A percentile compares a stretch with the other conserved stretches of the same genome.
Evolutionary conservation across 2,888 invertebrate species (phyloP).

Genomic region (Neocrepidodera transversa): DNA sequence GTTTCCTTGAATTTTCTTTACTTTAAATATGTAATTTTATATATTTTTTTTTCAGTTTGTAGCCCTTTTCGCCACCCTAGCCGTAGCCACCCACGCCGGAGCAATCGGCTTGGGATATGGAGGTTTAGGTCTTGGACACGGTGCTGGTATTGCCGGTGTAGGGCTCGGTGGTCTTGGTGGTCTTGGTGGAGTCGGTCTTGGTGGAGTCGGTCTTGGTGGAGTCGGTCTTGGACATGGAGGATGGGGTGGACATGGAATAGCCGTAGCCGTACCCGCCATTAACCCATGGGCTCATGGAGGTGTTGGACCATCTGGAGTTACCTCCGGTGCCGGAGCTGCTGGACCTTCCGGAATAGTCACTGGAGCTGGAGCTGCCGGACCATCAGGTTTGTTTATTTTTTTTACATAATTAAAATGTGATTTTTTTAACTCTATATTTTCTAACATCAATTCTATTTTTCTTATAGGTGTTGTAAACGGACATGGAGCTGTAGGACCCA

Average conservation of each 20-base stretch:
- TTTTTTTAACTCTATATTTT: too few species aligned
- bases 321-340: slow-evolving; percentile 32
- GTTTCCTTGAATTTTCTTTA: too few species aligned
- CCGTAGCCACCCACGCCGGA: slow-evolving; percentile 6
- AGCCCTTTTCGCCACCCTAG: slow-evolving; percentile 9
- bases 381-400: too few species aligned
- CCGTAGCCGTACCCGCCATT: slow-evolving; percentile 17
- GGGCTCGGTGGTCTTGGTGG: neutral
- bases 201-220: neutral
- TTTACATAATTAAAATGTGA: too few species aligned
- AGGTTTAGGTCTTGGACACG: slow-evolving; percentile 3
- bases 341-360: slow-evolving; percentile 35
- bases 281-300: slow-evolving; percentile 29
- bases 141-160: neutral
- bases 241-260: neutral
- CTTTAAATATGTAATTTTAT: too few species aligned
- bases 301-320: slow-evolving; percentile 31
- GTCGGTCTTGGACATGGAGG: neutral
- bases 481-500: slow-evolving; percentile 37
- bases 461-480: slow-evolving; percentile 35
- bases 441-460: too few species aligned
- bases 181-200: neutral
- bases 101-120: neutral
- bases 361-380: slow-evolving; percentile 35
- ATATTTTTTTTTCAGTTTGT: neutral